phyloP scores from a whole-genome alignment of 2,113 vertebrate species.

The Puntigrus tetrazona region DNA sequence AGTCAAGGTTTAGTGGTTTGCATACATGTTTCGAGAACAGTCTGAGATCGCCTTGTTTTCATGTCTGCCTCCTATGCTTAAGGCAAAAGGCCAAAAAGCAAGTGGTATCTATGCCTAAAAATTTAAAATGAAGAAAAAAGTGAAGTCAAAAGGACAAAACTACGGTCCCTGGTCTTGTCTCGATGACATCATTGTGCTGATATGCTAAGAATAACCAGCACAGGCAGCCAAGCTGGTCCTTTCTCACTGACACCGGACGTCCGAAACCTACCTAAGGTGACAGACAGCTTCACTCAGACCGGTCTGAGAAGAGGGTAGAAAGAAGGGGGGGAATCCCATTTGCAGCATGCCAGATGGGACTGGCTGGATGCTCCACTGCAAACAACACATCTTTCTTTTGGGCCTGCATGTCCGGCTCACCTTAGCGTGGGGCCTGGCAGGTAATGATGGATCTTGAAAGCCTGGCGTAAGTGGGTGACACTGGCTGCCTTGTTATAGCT shows the following conservation, averaged over 20 bases:
- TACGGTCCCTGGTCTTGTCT: neutral
- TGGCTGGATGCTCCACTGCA: slow-evolving; percentile 85
- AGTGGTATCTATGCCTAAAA: neutral
- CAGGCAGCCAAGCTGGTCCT: neutral
- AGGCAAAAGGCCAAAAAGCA: neutral
- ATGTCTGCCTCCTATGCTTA: neutral
- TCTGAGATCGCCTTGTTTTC: neutral
- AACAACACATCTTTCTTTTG: slow-evolving; percentile 90
- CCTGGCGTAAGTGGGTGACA: slow-evolving; percentile 84
- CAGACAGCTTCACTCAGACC: slow-evolving; percentile 80
- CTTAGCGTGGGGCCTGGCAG: slow-evolving; percentile 78
- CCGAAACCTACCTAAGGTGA: slow-evolving; percentile 83
- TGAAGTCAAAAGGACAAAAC: neutral
- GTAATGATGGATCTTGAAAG: slow-evolving; percentile 90
- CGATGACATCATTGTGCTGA: neutral
- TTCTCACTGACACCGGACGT: slow-evolving; percentile 56
- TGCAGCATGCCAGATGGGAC: slow-evolving; percentile 89
- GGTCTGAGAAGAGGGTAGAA: slow-evolving; percentile 15
- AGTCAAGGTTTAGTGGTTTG: neutral
- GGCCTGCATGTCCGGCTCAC: slow-evolving; percentile 83
- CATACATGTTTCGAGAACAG: neutral
- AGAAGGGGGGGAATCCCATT: slow-evolving; percentile 76
- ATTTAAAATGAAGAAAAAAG: neutral
- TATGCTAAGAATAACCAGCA: neutral
- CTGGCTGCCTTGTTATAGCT: slow-evolving; percentile 90